A percentile compares a stretch with the other conserved stretches of the same genome.
These are phyloP conservation scores for Ochropleura leucogaster DNA, from an alignment of 2,888 invertebrate genomes.

Conservation along the genomic window DNA sequence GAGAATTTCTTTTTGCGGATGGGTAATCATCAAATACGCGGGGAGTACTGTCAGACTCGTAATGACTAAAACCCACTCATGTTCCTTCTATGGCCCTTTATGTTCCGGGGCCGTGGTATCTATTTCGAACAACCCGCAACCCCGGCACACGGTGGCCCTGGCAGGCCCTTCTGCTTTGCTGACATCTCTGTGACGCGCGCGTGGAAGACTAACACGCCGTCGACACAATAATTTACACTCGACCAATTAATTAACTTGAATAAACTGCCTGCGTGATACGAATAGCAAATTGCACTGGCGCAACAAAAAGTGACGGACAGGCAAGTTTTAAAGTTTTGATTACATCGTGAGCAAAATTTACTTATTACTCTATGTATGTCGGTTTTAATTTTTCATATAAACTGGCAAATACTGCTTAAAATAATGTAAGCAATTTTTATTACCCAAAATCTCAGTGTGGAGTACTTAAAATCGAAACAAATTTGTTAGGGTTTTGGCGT, in stretches of 20 bases:
- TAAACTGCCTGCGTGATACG: background rate
- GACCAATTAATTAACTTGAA: background rate
- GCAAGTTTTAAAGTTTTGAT: background rate
- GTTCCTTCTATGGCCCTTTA: too few relatives aligned
- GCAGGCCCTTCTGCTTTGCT: too few relatives aligned
- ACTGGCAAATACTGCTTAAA: background rate
- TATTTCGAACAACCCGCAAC: too few relatives aligned
- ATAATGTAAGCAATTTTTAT: background rate
- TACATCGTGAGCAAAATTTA: background rate
- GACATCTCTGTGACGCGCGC: too few relatives aligned
- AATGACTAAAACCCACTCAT: too few relatives aligned
- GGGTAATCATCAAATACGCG: too few relatives aligned
- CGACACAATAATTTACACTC: too few relatives aligned
- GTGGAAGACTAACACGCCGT: too few relatives aligned
- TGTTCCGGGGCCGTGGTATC: too few relatives aligned
- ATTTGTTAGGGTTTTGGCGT: slow-evolving; percentile 11
- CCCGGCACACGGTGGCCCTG: too few relatives aligned
- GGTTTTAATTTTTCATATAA: background rate
- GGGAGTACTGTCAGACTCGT: too few relatives aligned
- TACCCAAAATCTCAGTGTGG: background rate
- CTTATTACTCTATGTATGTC: background rate
- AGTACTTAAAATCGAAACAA: background rate
- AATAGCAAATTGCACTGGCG: background rate
- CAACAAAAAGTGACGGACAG: background rate
- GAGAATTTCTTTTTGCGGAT: too few relatives aligned